phyloP scores from a whole-genome alignment of 2,888 invertebrate species.

The Peribatodes rhomboidaria region DNA sequence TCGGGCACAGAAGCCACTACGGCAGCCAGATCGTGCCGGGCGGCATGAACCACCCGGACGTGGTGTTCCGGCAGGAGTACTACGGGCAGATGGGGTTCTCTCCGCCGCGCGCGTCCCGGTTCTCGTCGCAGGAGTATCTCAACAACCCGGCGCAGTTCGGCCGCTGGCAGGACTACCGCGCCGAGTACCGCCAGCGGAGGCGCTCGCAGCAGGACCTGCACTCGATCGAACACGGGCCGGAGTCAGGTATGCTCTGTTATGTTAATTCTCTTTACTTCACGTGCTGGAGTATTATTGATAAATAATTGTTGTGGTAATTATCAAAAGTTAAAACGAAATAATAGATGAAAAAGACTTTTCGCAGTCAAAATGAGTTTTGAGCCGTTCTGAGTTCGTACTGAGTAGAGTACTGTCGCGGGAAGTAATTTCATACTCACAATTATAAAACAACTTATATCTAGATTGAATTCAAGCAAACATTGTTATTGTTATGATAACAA shows the following conservation, averaged over 20 bases:
- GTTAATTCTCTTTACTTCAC: background rate
- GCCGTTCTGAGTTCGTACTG: no score
- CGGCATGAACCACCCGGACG: constrained; percentile 77
- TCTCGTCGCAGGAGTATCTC: constrained; percentile 83
- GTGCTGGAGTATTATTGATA: background rate
- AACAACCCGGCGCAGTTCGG: constrained; percentile 78
- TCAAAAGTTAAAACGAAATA: no score
- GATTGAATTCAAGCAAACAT: constrained; percentile 1
- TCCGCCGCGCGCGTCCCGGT: constrained; percentile 76
- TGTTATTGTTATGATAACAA: background rate
- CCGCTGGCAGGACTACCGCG: constrained; percentile 77
- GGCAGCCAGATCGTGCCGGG: constrained; percentile 77
- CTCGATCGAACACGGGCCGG: constrained; percentile 76
- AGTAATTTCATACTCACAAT: no score
- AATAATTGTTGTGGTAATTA: no score
- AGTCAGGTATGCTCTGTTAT: constrained; percentile 70
- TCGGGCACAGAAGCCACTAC: constrained; percentile 74
- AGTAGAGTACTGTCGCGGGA: no score
- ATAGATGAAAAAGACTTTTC: no score
- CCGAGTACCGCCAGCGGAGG: constrained; percentile 79
- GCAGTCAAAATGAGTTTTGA: no score
- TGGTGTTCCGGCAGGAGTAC: constrained; percentile 80
- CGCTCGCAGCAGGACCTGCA: constrained; percentile 83
- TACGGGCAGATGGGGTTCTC: constrained; percentile 76
- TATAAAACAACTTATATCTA: background rate